These are phyloP conservation scores for Nomada hirtipes DNA, from an alignment of 2,888 invertebrate genomes.

Conservation along the genomic window DNA sequence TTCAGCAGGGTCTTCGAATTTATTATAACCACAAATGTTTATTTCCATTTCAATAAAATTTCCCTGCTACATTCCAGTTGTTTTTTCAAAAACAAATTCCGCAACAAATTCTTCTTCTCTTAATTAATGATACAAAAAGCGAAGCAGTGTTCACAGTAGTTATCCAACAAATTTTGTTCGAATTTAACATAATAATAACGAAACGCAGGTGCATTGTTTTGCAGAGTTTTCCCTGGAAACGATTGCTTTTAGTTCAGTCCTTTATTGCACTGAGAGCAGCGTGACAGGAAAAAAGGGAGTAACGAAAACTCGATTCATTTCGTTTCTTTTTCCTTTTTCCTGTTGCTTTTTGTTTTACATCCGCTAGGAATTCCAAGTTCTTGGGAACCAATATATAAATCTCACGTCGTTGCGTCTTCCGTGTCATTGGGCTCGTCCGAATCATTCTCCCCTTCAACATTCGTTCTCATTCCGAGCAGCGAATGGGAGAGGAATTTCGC, in stretches of 20 bases:
- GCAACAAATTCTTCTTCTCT: too few relatives aligned
- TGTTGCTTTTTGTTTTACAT: slow-evolving; percentile 5
- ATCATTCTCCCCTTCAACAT: slow-evolving; percentile 54
- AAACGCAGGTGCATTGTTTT: not conserved
- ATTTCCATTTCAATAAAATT: too few relatives aligned
- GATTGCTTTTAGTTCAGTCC: not conserved
- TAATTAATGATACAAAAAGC: too few relatives aligned
- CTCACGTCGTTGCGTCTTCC: slow-evolving; percentile 60
- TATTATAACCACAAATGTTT: too few relatives aligned
- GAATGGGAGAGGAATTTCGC: slow-evolving; percentile 34
- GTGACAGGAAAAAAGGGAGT: not conserved
- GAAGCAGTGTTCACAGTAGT: too few relatives aligned
- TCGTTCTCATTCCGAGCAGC: slow-evolving; percentile 20
- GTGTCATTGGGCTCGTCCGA: slow-evolving; percentile 63
- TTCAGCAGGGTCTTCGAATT: too few relatives aligned
- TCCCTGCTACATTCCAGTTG: too few relatives aligned
- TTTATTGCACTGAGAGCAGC: not conserved
- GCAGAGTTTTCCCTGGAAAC: not conserved
- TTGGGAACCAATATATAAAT: slow-evolving; percentile 37
- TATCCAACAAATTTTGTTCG: not conserved
- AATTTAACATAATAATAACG: not conserved
- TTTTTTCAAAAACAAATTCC: too few relatives aligned
- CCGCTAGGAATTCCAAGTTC: slow-evolving; percentile 49
- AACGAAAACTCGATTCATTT: slow-evolving; percentile 27
- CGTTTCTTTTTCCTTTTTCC: slow-evolving; percentile 1